Base-by-base conservation (phyloP, 2,797 vertebrate genomes). In the Centropyge bicolor region DNA sequence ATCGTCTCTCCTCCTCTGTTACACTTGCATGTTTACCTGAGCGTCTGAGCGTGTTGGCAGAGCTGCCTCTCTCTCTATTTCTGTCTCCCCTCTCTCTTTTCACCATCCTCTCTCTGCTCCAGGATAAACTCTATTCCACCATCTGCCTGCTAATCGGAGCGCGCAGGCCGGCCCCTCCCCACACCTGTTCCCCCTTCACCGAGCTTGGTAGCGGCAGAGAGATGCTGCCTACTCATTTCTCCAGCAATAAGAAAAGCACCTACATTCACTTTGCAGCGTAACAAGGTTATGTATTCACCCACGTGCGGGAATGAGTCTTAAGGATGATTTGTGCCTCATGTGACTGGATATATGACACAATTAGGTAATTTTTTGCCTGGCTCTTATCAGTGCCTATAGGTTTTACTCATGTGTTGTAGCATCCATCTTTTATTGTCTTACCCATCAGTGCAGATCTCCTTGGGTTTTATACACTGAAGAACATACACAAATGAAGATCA, bases 121-220 rank as follows among this genome's bases (percentile, higher is more conserved):
- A 8, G n/a, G 45, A 56, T 75, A 43, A 74, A 75, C 72, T 69
- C 70, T 59, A 38, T 56, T 81, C 66, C 69, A 74, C 85, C 84
- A 80, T 80, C 82, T 89, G 87, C 71, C 83, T 83, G 78, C 70
- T 87, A 87, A 89, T 91, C 60, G 67, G 79, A 78, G 83, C 20
- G 1, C 3, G 8, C 75, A 89, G 68, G 40, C 71, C 54, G 51
- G 62, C 68, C 62, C 75, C 80, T 76, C 65, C 81, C 51, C 17
- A 5, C 72, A 67, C 67, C 68, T 77, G 67, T 64, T 66, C 54
- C 73, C 64, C 66, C 51, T 71, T 78, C 78, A 76, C 22, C 36
- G 57, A 52, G 68, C 61, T 65, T 46, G 35, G 24, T 73, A 49
- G 64, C 24, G 27, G 61, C 61, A 60, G n/a, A 77, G 36, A 77